phyloP scores from a whole-genome alignment of 1,140 invertebrate genomes.

The Goniozus legneri region DNA sequence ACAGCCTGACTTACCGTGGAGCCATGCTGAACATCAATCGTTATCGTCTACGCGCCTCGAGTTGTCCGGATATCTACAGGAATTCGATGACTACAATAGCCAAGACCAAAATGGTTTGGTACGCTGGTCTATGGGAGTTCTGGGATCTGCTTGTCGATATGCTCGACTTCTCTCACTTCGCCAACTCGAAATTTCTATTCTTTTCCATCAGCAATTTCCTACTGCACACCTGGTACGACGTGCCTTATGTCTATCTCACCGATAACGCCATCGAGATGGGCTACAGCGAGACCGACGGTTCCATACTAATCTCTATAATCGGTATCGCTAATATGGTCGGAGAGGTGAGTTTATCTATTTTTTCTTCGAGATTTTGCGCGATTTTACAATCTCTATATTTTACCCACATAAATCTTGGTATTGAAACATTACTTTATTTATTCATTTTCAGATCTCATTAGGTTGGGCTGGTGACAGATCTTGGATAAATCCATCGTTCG shows the following conservation, averaged over 20 bases:
- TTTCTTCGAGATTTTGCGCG: background rate
- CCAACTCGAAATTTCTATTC: conserved; percentile 70
- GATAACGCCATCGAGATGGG: conserved; percentile 71
- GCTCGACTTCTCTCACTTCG: conserved; percentile 76
- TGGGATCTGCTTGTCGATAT: conserved; percentile 73
- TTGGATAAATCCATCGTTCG: conserved; percentile 68
- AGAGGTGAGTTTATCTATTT: conserved; percentile 61
- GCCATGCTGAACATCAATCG: conserved; percentile 83
- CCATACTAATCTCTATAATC: conserved; percentile 79
- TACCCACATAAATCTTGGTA: too few species aligned
- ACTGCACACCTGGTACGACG: conserved; percentile 85
- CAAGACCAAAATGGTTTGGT: conserved; percentile 73
- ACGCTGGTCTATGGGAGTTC: conserved; percentile 71
- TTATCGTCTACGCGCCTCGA: conserved; percentile 76
- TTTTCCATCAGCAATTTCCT: conserved; percentile 83
- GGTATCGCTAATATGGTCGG: conserved; percentile 83
- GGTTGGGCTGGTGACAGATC: conserved; percentile 83
- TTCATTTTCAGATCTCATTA: conserved; percentile 68
- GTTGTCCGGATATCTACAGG: conserved; percentile 82
- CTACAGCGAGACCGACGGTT: conserved; percentile 69
- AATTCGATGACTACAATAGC: conserved; percentile 86
- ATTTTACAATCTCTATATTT: background rate
- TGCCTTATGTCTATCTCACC: conserved; percentile 81
- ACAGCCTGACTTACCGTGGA: conserved; percentile 78
- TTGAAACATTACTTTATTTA: too few species aligned